Base-by-base conservation (phyloP, 2,113 vertebrate species). In the Amphilophus citrinellus region DNA sequence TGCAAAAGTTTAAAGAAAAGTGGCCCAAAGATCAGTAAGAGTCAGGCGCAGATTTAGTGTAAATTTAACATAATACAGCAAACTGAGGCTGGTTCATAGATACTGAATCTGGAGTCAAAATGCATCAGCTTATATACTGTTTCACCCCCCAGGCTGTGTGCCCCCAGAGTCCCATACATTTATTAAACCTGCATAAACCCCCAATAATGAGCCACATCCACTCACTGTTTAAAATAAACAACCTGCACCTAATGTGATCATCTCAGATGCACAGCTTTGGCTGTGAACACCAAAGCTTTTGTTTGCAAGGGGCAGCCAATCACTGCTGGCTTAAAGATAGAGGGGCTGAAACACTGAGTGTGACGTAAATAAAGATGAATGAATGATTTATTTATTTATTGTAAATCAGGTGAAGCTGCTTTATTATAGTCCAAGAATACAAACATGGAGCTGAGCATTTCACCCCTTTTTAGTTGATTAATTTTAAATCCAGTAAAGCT, bases 71-170 rank as follows among this genome's bases (percentile, higher is more conserved):
- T 50, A 2, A 68, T 68, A 22, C 42, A 50, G 9, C 10, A 68
- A 68, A 50, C 1, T 4, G 24, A 71, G 65, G 65, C 22, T 50
- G 15, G 22, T 71, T 0, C 17, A 50, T 17, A 68, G 22, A 27
- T 7, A 68, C 15, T 68, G 65, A 24, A 0, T 30, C 42, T 71
- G 17, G 53, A 73, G 27, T 73, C 20, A 32, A 57, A 73, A 53
- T 32, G 27, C 27, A 73, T 53, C 66, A 0, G 0, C 30, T 73
- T 32, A 32, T 53, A 53, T 53, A n/a, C 17, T 0, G 6, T 32
- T 53, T 71, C 44, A 53, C 17, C 50, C 44, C 9, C 17, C 30
- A 30, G 30, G 30, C 30, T 30, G 30, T 30, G 30, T 4, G 3
- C 30, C 17, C 9, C 17, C 6, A 20, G 66, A 71, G 66, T 71